Evolutionary conservation across 2,888 invertebrate genomes (phyloP).

Genomic region (Chymomyza amoena): DNA sequence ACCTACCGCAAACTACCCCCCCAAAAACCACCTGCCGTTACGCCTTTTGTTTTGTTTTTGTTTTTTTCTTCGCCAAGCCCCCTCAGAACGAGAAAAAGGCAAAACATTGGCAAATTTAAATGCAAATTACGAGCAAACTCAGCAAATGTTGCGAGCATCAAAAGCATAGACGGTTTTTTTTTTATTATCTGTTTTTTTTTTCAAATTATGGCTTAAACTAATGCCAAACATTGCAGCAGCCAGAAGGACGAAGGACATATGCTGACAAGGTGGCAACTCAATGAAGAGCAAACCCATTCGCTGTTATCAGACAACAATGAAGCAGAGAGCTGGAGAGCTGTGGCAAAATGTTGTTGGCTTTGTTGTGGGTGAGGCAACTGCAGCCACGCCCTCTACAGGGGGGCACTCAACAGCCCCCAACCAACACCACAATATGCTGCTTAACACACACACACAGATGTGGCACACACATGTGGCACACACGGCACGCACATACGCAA

Average conservation of each 20-base stretch:
- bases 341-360: background rate
- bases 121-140: conserved; percentile 58
- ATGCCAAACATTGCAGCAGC: background rate
- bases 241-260: background rate
- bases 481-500: conserved; percentile 58
- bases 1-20: background rate
- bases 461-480: conserved; percentile 27
- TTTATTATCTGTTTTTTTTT: background rate
- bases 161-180: conserved; percentile 51
- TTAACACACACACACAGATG: background rate
- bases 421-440: background rate
- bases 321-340: background rate
- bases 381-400: background rate
- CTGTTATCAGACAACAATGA: conserved; percentile 1
- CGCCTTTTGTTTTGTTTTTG: background rate
- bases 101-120: conserved; percentile 72
- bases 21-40: background rate
- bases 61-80: conserved; percentile 55
- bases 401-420: background rate
- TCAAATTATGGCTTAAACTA: conserved; percentile 44
- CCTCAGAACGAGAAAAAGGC: conserved; percentile 59
- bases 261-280: conserved; percentile 1
- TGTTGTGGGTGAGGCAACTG: background rate
- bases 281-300: conserved; percentile 8
- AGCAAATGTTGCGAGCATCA: background rate